Percentiles rank a stretch among this genome's conserved stretches.
Evolutionary conservation across 2,113 vertebrate species (phyloP).

Genomic region (Guaruba guarouba): DNA sequence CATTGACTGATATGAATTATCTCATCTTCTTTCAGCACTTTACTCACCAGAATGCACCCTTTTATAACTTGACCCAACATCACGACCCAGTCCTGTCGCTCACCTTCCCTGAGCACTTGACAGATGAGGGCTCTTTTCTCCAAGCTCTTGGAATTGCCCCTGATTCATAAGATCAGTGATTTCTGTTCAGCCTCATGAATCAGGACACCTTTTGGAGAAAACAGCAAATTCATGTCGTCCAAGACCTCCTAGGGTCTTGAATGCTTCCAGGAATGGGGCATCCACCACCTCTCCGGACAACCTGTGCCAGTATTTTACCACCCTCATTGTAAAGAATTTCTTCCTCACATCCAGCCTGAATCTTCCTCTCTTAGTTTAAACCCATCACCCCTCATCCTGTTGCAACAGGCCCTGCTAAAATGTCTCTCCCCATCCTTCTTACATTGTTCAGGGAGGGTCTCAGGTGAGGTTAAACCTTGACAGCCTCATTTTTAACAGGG

Average conservation of each 20-base stretch:
- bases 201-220: not conserved
- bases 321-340: not conserved
- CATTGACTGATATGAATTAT: not conserved
- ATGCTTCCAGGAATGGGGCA: not conserved
- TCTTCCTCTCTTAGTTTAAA: not conserved
- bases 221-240: not conserved
- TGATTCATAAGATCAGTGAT: not conserved
- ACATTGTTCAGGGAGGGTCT: not conserved
- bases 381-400: not conserved
- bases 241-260: not conserved
- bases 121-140: not conserved
- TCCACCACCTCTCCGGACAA: not conserved
- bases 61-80: not conserved
- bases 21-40: not conserved
- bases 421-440: not conserved
- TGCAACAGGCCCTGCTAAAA: not conserved
- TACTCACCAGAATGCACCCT: not conserved
- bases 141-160: not conserved
- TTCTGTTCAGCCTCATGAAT: not conserved
- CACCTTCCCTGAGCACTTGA: not conserved
- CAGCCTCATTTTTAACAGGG: not conserved
- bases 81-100: not conserved
- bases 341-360: not conserved
- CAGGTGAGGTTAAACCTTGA: not conserved
- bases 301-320: not conserved